Base-by-base conservation (phyloP, 2,113 vertebrate genomes). In the Scomber japonicus region DNA sequence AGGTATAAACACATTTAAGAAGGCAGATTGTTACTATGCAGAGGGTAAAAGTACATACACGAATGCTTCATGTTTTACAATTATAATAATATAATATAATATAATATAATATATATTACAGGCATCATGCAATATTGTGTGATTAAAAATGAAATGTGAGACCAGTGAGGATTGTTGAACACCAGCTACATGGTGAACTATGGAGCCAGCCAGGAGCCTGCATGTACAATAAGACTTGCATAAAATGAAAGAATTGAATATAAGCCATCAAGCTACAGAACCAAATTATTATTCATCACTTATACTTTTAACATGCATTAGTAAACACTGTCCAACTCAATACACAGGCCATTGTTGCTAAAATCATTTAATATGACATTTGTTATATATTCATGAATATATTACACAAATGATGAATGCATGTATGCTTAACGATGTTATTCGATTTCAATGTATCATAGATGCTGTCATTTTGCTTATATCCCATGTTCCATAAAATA, bases 371-470 rank as follows among this genome's bases (percentile, higher is more conserved):
- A 71, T 65, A 14, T 59, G 77, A 46, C 63, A 75, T 50, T 46
- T 76, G 35, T 61, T 82, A 56, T 64, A 40, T 56, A 77, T 80
- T 85, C 63, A 76, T 80, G 77, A 90, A 66, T 75, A 64, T 72
- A 56, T 86, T 77, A 46, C 55, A 54, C 14, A 62, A 71, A 70
- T 79, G 66, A 80, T 62, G 17, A 75, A 81, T 76, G 62, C 44
- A 61, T 74, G 45, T 46, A 51, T 59, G 73, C 27, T 48, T 77
- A 57, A 85, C 63, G 57, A 78, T 77, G 67, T 57, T 77, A 71
- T 80, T 85, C 21, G 17, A 85, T 89, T 88, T 68, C 8, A 45
- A 11, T 54, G 50, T 35, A 81, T 91, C 66, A 86, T 48, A 69
- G 30, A 75, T 60, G 30, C 59, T 77, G 61, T 75, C 67, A 59